These are phyloP conservation scores for Caenorhabditis remanei DNA, from an alignment of 1,140 invertebrate species.

Conservation along the genomic window DNA sequence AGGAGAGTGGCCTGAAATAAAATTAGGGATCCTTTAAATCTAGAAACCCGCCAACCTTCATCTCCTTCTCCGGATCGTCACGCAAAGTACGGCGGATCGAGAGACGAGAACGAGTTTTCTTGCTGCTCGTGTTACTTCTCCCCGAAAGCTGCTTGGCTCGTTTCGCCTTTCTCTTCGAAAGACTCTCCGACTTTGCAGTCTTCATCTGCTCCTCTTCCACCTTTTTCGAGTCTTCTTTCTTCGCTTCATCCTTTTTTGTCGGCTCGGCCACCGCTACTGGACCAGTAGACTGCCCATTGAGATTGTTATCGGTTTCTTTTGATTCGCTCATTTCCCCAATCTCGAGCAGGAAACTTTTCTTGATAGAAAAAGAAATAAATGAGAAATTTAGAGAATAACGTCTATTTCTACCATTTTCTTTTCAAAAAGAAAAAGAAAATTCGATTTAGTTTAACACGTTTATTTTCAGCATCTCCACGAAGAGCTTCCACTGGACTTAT, in stretches of 20 bases:
- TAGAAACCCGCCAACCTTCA: background rate
- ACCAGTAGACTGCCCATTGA: background rate
- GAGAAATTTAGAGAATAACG: background rate
- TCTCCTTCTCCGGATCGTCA: conserved; percentile 77
- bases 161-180: background rate
- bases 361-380: conserved; percentile 15
- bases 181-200: background rate
- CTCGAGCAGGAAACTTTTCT: background rate
- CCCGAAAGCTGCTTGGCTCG: background rate
- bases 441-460: background rate
- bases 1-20: conserved; percentile 39
- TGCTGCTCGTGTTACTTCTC: background rate
- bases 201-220: conserved; percentile 22
- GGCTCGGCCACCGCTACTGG: too few relatives aligned
- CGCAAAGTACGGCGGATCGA: conserved; percentile 79
- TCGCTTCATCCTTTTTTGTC: background rate
- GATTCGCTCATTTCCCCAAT: conserved; percentile 16
- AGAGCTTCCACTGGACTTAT: conserved; percentile 91
- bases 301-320: conserved; percentile 41
- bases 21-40: background rate
- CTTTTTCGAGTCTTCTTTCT: conserved; percentile 36
- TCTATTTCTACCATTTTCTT: background rate
- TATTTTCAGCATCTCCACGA: conserved; percentile 89
- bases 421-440: too few relatives aligned
- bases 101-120: conserved; percentile 27